Evolutionary conservation across 2,797 vertebrate genomes (phyloP).

Genomic region (Alectoris magna): DNA sequence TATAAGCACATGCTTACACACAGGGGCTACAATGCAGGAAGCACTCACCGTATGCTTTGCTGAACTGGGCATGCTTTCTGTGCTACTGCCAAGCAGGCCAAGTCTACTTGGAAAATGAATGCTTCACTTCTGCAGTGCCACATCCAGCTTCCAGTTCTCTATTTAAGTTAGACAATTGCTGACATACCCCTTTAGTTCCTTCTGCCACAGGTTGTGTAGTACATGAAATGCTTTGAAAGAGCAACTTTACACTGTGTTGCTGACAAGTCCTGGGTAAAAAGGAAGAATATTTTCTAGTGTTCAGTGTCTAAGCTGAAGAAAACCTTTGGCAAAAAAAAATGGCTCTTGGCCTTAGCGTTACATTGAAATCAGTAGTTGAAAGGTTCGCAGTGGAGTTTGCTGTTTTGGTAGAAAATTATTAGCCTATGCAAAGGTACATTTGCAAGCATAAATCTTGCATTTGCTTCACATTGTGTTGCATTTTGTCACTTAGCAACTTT

Average conservation of each 20-base stretch:
- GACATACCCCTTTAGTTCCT: not conserved
- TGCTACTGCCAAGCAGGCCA: not conserved
- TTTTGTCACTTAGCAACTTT: not conserved
- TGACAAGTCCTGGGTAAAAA: not conserved
- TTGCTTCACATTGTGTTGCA: not conserved
- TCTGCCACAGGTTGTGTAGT: not conserved
- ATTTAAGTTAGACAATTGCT: not conserved
- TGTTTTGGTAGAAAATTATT: not conserved
- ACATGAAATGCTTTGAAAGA: not conserved
- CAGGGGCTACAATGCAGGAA: not conserved
- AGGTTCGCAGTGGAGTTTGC: not conserved
- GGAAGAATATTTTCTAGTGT: not conserved
- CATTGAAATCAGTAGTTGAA: not conserved
- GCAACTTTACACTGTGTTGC: not conserved
- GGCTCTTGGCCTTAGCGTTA: not conserved
- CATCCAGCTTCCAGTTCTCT: not conserved
- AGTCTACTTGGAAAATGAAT: not conserved
- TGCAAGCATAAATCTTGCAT: not conserved
- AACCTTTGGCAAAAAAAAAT: not conserved
- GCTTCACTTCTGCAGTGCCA: not conserved
- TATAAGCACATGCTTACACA: not conserved
- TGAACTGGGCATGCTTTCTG: not conserved
- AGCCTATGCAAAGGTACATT: not conserved
- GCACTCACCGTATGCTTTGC: not conserved
- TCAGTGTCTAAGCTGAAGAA: not conserved